These are phyloP conservation scores for Ophioninae sp. DNA, from an alignment of 2,888 invertebrate species.

Conservation along the genomic window DNA sequence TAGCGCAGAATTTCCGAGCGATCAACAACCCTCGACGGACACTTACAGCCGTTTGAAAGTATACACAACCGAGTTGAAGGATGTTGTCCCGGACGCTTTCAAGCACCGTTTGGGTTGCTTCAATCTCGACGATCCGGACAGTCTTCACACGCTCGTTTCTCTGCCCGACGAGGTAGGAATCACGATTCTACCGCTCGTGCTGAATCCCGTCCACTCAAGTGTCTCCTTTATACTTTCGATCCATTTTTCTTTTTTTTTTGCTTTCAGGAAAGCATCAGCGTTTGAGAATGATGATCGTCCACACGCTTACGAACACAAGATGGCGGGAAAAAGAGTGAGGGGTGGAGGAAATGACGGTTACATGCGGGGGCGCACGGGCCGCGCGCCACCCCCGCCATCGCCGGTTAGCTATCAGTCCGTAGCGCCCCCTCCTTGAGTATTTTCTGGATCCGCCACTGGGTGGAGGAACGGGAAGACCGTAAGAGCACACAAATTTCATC, in stretches of 20 bases:
- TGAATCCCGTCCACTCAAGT: not conserved
- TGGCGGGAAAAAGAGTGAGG: not conserved
- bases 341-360: too few relatives aligned
- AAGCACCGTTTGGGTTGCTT: conserved; percentile 65
- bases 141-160: conserved; percentile 64
- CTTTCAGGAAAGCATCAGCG: conserved; percentile 62
- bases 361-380: too few relatives aligned
- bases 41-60: conserved; percentile 49
- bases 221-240: not conserved
- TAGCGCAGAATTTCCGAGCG: not conserved
- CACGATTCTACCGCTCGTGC: not conserved
- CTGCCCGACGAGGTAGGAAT: conserved; percentile 63
- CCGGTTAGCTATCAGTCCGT: too few relatives aligned
- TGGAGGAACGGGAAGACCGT: not conserved
- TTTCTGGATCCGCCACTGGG: too few relatives aligned
- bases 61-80: conserved; percentile 41
- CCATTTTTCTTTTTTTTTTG: not conserved
- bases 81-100: conserved; percentile 45
- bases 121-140: conserved; percentile 68
- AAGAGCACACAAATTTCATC: conserved; percentile 41
- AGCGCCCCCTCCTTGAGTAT: too few relatives aligned
- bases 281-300: conserved; percentile 11
- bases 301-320: not conserved
- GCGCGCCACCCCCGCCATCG: too few relatives aligned
- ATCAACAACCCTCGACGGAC: not conserved